Conservation (phyloP, 1,140 invertebrate genomes). For the Lepidurus packardi region DNA sequence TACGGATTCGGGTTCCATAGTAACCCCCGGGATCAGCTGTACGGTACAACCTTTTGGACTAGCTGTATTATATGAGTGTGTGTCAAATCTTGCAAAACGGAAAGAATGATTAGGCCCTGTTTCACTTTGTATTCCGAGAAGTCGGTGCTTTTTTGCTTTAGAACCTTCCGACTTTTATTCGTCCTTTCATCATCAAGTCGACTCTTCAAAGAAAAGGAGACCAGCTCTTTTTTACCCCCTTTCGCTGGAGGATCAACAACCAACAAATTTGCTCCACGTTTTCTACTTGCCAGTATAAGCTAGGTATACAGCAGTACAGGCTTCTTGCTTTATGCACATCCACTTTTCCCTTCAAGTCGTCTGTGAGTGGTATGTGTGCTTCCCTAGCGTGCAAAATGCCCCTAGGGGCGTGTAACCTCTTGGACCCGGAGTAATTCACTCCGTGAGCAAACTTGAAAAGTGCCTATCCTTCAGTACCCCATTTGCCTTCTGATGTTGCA, state of each 20-base stretch:
- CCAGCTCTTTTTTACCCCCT: no score
- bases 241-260: not conserved
- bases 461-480: conserved; percentile 15
- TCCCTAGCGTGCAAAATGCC: conserved; percentile 11
- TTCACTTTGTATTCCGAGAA: no score
- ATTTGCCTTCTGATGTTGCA: conserved; percentile 22
- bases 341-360: not conserved
- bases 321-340: not conserved
- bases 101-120: no score
- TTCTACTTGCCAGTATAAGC: not conserved
- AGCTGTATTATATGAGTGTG: no score
- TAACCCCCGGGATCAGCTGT: no score
- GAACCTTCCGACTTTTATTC: no score
- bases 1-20: no score
- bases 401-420: conserved; percentile 13
- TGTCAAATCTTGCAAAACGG: no score
- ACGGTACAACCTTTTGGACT: no score
- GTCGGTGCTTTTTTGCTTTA: no score
- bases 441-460: conserved; percentile 2
- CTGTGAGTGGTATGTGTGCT: not conserved
- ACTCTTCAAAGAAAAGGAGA: no score
- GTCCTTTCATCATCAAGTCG: no score
- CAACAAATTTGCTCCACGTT: not conserved
- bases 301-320: not conserved
- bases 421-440: conserved; percentile 4